Conservation (phyloP, 2,113 vertebrate species). For the Poecilia latipinna region DNA sequence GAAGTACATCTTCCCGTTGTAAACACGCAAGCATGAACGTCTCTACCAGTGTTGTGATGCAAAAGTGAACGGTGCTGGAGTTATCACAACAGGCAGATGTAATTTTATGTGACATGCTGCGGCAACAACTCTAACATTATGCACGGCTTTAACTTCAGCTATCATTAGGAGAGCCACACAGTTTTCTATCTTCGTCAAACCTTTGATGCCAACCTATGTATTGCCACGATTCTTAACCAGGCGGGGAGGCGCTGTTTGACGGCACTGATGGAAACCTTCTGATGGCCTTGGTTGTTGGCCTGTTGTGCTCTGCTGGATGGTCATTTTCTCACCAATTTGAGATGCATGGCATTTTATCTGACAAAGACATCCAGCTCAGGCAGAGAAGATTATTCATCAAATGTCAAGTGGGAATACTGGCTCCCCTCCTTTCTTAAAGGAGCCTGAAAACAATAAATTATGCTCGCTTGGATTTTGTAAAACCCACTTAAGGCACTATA, state of each 20-base stretch:
- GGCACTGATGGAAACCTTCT: slow-evolving; percentile 50
- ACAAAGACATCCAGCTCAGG: slow-evolving; percentile 48
- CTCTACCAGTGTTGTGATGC: slow-evolving; percentile 1
- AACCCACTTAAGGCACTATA: slow-evolving; percentile 48
- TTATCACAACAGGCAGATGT: slow-evolving; percentile 37
- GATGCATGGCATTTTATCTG: slow-evolving; percentile 77
- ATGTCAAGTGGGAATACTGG: slow-evolving; percentile 71
- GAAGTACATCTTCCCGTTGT: not conserved
- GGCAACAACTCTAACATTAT: slow-evolving; percentile 70
- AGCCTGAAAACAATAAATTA: slow-evolving; percentile 34
- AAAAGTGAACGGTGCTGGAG: not conserved
- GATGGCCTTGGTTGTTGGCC: slow-evolving; percentile 50
- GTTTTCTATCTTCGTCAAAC: slow-evolving; percentile 22
- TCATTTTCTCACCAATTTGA: slow-evolving; percentile 73
- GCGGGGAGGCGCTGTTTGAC: slow-evolving; percentile 49
- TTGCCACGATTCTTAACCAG: slow-evolving; percentile 24
- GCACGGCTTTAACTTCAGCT: slow-evolving; percentile 36
- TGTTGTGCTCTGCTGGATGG: slow-evolving; percentile 69
- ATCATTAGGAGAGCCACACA: slow-evolving; percentile 49
- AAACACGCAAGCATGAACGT: not conserved
- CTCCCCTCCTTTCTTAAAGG: slow-evolving; percentile 31
- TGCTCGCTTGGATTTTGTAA: slow-evolving; percentile 25
- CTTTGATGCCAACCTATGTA: slow-evolving; percentile 31
- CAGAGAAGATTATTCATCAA: slow-evolving; percentile 69
- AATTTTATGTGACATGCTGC: slow-evolving; percentile 63